A percentile compares a stretch with the other conserved stretches of the same genome.
phyloP scores from a whole-genome alignment of 2,888 invertebrate species.

The Nomada hirtipes region DNA sequence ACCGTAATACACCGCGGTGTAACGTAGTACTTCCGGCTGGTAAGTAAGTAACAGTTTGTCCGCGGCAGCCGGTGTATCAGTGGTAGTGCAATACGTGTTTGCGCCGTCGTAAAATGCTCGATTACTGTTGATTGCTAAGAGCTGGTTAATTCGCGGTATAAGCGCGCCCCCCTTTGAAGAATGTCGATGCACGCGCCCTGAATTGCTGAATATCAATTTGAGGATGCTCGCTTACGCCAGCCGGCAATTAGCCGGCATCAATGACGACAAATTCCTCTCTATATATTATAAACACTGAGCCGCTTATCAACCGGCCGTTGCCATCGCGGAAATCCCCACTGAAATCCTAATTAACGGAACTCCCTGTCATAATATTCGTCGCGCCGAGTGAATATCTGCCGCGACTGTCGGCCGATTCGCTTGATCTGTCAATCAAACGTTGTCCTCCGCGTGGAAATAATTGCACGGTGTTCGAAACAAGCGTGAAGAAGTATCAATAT shows the following conservation, averaged over 20 bases:
- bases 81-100: neutral
- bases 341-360: slow-evolving; percentile 17
- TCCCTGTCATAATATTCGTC: neutral
- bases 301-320: neutral
- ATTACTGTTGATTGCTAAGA: slow-evolving; percentile 44
- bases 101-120: slow-evolving; percentile 37
- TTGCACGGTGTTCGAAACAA: neutral
- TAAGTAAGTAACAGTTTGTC: slow-evolving; percentile 34
- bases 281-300: slow-evolving; percentile 10
- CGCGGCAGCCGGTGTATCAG: slow-evolving; percentile 8
- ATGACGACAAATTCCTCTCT: slow-evolving; percentile 23
- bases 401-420: neutral
- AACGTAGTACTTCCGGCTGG: slow-evolving; percentile 39
- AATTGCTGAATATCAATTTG: slow-evolving; percentile 44
- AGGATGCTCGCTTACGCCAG: neutral
- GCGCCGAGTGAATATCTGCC: neutral
- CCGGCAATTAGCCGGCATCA: slow-evolving; percentile 23
- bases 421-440: neutral
- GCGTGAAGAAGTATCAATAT: neutral
- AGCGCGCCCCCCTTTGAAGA: slow-evolving; percentile 24
- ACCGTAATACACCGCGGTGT: slow-evolving; percentile 31
- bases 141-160: slow-evolving; percentile 9
- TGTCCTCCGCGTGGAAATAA: neutral
- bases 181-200: slow-evolving; percentile 25
- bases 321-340: neutral